phyloP scores from a whole-genome alignment of 2,797 vertebrate species.

The Jordanella pulchra region DNA sequence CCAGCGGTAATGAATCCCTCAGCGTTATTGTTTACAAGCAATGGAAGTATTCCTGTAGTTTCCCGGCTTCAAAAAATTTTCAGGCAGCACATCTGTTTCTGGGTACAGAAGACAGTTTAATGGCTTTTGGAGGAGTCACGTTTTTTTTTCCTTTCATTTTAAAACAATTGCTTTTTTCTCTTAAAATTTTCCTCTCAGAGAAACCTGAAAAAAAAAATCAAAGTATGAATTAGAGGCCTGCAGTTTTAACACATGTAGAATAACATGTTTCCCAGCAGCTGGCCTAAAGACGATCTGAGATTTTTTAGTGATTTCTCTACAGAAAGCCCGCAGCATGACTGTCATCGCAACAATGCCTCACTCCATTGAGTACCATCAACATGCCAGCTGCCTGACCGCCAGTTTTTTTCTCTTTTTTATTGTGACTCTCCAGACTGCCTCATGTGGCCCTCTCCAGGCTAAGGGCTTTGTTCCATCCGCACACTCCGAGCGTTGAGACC shows the following conservation, averaged over 20 bases:
- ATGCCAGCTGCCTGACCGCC: slow-evolving; percentile 35
- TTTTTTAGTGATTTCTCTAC: slow-evolving; percentile 34
- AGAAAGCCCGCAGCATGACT: slow-evolving; percentile 33
- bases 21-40: slow-evolving; percentile 28
- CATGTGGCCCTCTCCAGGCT: slow-evolving; percentile 33
- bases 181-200: neutral
- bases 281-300: slow-evolving; percentile 27
- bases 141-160: slow-evolving; percentile 24
- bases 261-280: slow-evolving; percentile 26
- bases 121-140: slow-evolving; percentile 21
- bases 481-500: slow-evolving; percentile 48
- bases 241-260: slow-evolving; percentile 15
- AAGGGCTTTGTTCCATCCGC: slow-evolving; percentile 58
- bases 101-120: slow-evolving; percentile 41
- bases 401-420: slow-evolving; percentile 15
- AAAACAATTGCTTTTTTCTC: slow-evolving; percentile 10
- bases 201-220: slow-evolving; percentile 17
- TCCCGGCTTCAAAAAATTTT: slow-evolving; percentile 15
- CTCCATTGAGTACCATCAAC: slow-evolving; percentile 35
- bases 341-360: slow-evolving; percentile 46
- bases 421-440: slow-evolving; percentile 42
- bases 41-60: slow-evolving; percentile 26
- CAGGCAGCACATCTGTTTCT: slow-evolving; percentile 52
- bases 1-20: slow-evolving; percentile 18
- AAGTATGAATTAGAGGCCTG: slow-evolving; percentile 23